Evolutionary conservation across 2,797 vertebrate genomes (phyloP).

Genomic region (Lateolabrax maculatus): DNA sequence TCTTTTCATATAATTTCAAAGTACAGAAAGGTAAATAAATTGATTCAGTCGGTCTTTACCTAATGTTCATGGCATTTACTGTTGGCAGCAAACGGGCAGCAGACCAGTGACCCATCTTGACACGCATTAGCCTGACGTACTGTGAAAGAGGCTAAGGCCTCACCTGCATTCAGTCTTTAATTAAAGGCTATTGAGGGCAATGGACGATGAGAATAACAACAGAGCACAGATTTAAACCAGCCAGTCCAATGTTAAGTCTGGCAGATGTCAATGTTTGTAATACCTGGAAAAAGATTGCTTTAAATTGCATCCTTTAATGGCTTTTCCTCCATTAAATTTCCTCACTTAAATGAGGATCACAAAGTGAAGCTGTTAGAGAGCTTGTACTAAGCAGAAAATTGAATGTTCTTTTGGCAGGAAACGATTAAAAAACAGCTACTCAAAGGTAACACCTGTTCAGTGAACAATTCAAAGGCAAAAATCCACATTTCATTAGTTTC

Average conservation of each 20-base stretch:
- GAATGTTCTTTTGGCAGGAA: conserved; percentile 51
- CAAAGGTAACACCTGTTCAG: conserved; percentile 67
- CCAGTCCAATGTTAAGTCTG: conserved; percentile 31
- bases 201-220: conserved; percentile 36
- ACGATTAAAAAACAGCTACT: conserved; percentile 32
- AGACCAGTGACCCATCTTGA: conserved; percentile 63
- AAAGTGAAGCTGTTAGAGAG: conserved; percentile 51
- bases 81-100: conserved; percentile 48
- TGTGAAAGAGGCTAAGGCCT: conserved; percentile 53
- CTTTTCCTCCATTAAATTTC: conserved; percentile 49
- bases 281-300: conserved; percentile 60
- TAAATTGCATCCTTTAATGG: conserved; percentile 61
- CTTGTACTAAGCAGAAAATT: conserved; percentile 48
- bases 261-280: conserved; percentile 60
- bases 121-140: conserved; percentile 61
- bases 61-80: conserved; percentile 61
- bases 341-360: conserved; percentile 61
- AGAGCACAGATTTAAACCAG: conserved; percentile 43
- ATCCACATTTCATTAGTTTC: conserved; percentile 53
- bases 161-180: conserved; percentile 65
- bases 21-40: conserved; percentile 41
- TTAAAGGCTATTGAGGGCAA: conserved; percentile 64
- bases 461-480: conserved; percentile 56
- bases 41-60: conserved; percentile 49
- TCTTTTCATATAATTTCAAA: conserved; percentile 26